Evolutionary conservation across 1,140 invertebrate species (phyloP).

Genomic region (Bombus ignitus): DNA sequence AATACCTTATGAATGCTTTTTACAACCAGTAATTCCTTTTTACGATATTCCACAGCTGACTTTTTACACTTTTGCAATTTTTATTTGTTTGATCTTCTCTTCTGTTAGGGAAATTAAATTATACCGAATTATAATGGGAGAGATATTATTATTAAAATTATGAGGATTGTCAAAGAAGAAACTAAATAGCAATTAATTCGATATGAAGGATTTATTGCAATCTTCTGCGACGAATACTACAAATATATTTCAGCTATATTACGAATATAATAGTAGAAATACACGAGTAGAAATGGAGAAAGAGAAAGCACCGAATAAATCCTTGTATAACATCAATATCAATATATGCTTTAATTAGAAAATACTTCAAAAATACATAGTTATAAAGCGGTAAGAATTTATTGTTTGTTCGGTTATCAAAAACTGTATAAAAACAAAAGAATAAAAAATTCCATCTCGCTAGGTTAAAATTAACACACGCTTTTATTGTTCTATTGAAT

Average conservation of each 20-base stretch:
- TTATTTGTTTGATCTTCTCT: not conserved
- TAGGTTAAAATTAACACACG: not conserved
- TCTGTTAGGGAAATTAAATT: not conserved
- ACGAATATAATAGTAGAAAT: no score
- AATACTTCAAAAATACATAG: no score
- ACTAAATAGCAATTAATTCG: not conserved
- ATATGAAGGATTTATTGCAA: not conserved
- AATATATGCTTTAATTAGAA: no score
- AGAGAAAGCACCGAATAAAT: not conserved
- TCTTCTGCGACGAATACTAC: not conserved
- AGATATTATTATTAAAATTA: not conserved
- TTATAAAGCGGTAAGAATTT: not conserved
- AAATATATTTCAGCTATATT: no score
- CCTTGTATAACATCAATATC: no score
- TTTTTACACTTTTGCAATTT: not conserved
- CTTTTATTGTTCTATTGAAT: not conserved
- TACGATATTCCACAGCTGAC: not conserved
- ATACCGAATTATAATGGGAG: not conserved
- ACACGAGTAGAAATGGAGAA: not conserved
- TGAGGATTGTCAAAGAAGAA: no score
- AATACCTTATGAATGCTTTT: not conserved
- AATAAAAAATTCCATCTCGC: not conserved
- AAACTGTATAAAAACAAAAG: not conserved
- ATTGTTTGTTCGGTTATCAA: not conserved
- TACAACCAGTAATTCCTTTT: not conserved